These are phyloP conservation scores for Aptenodytes forsteri DNA, from an alignment of 2,113 vertebrate genomes.

Conservation along the genomic window DNA sequence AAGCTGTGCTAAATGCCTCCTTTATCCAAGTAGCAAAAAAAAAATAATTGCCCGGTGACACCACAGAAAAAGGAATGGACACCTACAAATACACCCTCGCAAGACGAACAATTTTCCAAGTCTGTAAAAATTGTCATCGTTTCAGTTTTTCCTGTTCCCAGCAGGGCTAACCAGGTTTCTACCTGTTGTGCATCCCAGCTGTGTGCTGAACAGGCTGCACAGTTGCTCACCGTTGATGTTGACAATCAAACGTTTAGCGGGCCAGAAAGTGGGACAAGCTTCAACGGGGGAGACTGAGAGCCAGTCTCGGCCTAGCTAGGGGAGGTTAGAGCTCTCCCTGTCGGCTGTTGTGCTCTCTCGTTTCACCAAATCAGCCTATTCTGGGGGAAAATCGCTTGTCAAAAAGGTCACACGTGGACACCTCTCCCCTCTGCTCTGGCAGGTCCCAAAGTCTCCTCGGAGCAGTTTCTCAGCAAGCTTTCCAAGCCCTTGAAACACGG, in stretches of 20 bases:
- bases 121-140: neutral
- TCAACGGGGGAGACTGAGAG: fast-evolving
- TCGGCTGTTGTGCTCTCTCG: neutral
- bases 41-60: neutral
- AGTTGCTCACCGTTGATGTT: neutral
- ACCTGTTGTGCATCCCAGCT: neutral
- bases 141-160: neutral
- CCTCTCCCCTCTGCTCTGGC: neutral
- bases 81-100: neutral
- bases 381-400: neutral
- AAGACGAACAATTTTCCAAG: neutral
- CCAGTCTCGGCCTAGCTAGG: neutral
- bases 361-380: neutral
- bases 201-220: neutral
- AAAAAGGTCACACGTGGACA: fast-evolving
- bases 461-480: slow-evolving; percentile 77
- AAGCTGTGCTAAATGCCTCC: neutral
- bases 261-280: neutral
- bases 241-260: neutral
- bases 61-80: neutral
- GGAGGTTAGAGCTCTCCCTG: slow-evolving; percentile 36
- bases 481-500: slow-evolving; percentile 73
- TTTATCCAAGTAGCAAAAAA: neutral
- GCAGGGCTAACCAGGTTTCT: neutral
- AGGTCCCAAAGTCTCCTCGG: slow-evolving; percentile 62